Percentiles rank a stretch among this genome's conserved stretches.
Evolutionary conservation across 2,888 invertebrate genomes (phyloP).

Genomic region (Lasiommata megera): DNA sequence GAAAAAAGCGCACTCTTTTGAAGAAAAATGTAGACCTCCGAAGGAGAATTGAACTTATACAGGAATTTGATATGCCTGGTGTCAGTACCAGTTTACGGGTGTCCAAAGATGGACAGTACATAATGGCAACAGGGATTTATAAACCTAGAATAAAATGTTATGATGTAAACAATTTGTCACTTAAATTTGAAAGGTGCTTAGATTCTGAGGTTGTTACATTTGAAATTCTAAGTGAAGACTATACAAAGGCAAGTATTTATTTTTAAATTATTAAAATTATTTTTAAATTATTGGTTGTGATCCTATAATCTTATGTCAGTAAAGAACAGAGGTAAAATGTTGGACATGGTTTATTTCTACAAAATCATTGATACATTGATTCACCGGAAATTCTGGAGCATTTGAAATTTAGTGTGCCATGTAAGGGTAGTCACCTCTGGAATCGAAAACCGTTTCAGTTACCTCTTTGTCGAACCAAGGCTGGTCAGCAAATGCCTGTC

Average conservation of each 20-base stretch:
- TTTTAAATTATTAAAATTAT: not conserved
- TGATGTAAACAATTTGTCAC: constrained; percentile 96
- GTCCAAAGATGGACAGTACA: constrained; percentile 95
- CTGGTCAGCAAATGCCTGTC: too few species aligned
- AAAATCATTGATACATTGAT: too few species aligned
- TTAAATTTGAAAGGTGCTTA: constrained; percentile 98
- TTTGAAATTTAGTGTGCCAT: too few species aligned
- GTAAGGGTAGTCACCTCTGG: too few species aligned
- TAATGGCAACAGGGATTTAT: constrained; percentile 96
- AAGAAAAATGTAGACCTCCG: constrained; percentile 95
- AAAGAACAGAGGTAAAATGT: too few species aligned
- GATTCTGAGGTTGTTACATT: constrained; percentile 98
- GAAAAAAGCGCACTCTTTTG: constrained; percentile 89
- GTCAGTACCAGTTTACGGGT: constrained; percentile 92
- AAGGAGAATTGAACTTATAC: constrained; percentile 96
- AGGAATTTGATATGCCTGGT: constrained; percentile 99
- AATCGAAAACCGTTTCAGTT: too few species aligned
- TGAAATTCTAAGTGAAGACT: constrained; percentile 96
- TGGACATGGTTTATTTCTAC: too few species aligned
- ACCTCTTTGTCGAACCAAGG: too few species aligned
- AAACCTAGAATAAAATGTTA: constrained; percentile 98
- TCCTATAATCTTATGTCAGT: too few species aligned
- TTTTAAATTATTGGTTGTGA: too few species aligned
- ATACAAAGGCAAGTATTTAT: constrained; percentile 88
- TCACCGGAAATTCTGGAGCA: too few species aligned